Evolutionary conservation across 1,140 invertebrate genomes (phyloP).

Genomic region (Platyura marginata): DNA sequence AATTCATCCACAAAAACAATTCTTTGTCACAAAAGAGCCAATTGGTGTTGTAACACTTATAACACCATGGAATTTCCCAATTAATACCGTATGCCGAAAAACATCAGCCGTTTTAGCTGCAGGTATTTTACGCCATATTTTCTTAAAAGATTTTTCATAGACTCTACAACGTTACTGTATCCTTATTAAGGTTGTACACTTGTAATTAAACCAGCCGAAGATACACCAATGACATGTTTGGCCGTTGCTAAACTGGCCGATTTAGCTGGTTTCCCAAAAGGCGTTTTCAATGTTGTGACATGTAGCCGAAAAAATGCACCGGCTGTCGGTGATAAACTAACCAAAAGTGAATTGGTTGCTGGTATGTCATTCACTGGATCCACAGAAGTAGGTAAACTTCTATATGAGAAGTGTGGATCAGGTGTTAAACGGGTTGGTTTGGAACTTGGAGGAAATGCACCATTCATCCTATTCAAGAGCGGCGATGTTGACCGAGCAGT

Average conservation of each 20-base stretch:
- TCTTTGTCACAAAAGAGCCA: constrained; percentile 76
- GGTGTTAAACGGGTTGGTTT: constrained; percentile 80
- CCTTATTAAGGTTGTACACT: constrained; percentile 52
- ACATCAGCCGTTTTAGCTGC: constrained; percentile 82
- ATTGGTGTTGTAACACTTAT: constrained; percentile 90
- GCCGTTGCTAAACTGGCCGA: constrained; percentile 63
- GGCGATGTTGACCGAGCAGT: constrained; percentile 85
- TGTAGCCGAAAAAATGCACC: constrained; percentile 54
- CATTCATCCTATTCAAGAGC: constrained; percentile 90
- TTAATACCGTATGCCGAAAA: constrained; percentile 96
- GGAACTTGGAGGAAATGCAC: constrained; percentile 96
- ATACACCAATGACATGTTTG: constrained; percentile 87
- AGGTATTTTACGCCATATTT: constrained; percentile 29
- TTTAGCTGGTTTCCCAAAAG: constrained; percentile 61
- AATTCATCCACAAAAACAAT: constrained; percentile 53
- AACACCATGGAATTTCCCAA: constrained; percentile 99
- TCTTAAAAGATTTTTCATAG: neutral
- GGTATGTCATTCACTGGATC: constrained; percentile 94
- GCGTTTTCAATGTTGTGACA: constrained; percentile 85
- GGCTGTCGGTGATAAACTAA: constrained; percentile 69
- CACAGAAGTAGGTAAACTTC: constrained; percentile 70
- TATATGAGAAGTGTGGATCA: constrained; percentile 70
- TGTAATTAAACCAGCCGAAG: constrained; percentile 90
- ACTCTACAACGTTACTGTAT: no score
- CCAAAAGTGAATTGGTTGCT: constrained; percentile 63